Evolutionary conservation across 2,888 invertebrate genomes (phyloP).

Genomic region (Nephrotoma appendiculata): DNA sequence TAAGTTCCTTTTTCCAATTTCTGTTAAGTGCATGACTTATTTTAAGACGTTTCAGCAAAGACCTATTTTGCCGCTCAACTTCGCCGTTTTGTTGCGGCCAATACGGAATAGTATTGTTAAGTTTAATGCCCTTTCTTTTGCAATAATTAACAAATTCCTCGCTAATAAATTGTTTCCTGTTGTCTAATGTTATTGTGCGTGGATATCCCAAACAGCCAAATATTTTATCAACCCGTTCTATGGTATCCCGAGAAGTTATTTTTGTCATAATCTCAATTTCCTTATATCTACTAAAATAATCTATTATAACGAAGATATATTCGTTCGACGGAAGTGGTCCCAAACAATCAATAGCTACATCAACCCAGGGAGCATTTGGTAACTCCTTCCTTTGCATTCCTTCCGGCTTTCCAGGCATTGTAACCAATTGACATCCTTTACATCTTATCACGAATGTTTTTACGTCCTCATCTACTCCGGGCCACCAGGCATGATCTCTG

Average conservation of each 20-base stretch:
- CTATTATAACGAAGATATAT: not conserved
- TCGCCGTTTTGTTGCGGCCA: conserved; percentile 19
- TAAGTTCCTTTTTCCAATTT: no score
- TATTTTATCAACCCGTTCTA: not conserved
- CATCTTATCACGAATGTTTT: not conserved
- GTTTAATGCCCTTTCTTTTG: conserved; percentile 12
- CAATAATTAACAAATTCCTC: conserved; percentile 14
- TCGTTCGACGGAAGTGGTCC: no score
- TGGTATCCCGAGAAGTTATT: not conserved
- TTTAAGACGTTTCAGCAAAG: no score
- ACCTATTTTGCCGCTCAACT: conserved; percentile 18
- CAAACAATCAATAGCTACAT: not conserved
- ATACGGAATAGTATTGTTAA: conserved; percentile 15
- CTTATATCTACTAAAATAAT: not conserved
- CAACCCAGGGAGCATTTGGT: not conserved
- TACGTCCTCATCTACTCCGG: not conserved
- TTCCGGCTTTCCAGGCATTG: not conserved
- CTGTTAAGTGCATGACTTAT: no score
- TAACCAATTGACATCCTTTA: not conserved
- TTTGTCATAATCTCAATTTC: not conserved
- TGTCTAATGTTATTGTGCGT: not conserved
- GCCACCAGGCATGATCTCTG: no score
- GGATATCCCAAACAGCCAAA: not conserved
- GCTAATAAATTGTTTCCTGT: conserved; percentile 12
- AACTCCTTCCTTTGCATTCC: not conserved